These are phyloP conservation scores for Drosophila parabipectinata DNA, from an alignment of 1,140 invertebrate genomes.

Conservation along the genomic window DNA sequence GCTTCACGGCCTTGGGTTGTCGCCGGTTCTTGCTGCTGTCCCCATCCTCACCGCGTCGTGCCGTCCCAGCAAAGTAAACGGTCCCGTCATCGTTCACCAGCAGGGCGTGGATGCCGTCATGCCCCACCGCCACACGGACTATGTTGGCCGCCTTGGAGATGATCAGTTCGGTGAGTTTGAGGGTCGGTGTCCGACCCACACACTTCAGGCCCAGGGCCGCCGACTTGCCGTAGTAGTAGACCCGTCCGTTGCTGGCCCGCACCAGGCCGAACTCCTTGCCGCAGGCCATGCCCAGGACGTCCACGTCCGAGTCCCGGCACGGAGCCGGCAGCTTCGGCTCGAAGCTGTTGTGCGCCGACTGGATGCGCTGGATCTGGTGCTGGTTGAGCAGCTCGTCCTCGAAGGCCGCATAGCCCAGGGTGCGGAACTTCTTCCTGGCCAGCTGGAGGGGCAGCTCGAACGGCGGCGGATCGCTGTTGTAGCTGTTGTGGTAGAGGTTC, in stretches of 20 bases:
- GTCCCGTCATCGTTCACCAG: slow-evolving; percentile 95
- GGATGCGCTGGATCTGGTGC: slow-evolving; percentile 82
- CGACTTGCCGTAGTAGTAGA: slow-evolving; percentile 92
- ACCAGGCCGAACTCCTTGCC: slow-evolving; percentile 94
- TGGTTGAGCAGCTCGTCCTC: slow-evolving; percentile 87
- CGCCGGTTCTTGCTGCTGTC: slow-evolving; percentile 93
- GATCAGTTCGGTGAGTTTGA: slow-evolving; percentile 90
- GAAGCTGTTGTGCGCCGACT: slow-evolving; percentile 81
- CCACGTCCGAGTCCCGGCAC: slow-evolving; percentile 73
- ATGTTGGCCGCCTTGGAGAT: slow-evolving; percentile 91
- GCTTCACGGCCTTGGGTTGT: slow-evolving; percentile 95
- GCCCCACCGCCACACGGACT: slow-evolving; percentile 92
- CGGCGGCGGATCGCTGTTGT: slow-evolving; percentile 82
- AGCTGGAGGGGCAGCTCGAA: slow-evolving; percentile 91
- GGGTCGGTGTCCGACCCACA: slow-evolving; percentile 85
- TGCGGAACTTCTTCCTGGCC: slow-evolving; percentile 91
- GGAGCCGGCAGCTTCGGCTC: slow-evolving; percentile 78
- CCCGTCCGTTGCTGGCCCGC: slow-evolving; percentile 90
- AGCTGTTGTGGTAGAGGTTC: slow-evolving; percentile 72
- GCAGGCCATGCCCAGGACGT: slow-evolving; percentile 84
- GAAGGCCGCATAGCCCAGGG: slow-evolving; percentile 89
- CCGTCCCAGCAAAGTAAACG: slow-evolving; percentile 94
- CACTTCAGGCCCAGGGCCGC: slow-evolving; percentile 85
- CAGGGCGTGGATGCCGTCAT: slow-evolving; percentile 96
- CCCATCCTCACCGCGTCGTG: slow-evolving; percentile 97